A percentile compares a stretch with the other conserved stretches of the same genome.
Evolutionary conservation across 2,113 vertebrate genomes (phyloP).

Genomic region (Nibea albiflora): DNA sequence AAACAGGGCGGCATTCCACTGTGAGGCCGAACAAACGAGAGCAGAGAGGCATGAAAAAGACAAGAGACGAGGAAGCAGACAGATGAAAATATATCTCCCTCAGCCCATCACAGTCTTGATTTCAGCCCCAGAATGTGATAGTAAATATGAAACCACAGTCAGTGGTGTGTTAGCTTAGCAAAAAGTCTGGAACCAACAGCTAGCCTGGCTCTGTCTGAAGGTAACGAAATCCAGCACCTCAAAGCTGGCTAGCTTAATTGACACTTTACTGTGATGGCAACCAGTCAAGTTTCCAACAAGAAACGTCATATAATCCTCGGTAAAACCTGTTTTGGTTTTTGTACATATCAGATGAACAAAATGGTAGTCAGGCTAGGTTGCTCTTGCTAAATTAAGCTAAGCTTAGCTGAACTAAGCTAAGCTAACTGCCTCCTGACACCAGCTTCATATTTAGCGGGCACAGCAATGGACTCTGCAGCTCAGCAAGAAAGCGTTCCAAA

Average conservation of each 20-base stretch:
- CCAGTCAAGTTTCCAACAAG: not conserved
- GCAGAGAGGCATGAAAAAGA: constrained; percentile 18
- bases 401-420: no score
- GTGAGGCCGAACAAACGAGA: not conserved
- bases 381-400: no score
- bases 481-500: not conserved
- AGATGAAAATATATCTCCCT: not conserved
- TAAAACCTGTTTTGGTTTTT: not conserved
- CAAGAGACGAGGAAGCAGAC: not conserved
- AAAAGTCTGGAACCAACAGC: not conserved
- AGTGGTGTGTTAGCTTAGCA: not conserved
- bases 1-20: constrained; percentile 30
- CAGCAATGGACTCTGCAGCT: not conserved
- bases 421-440: not conserved
- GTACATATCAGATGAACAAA: no score
- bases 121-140: not conserved
- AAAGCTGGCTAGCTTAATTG: not conserved
- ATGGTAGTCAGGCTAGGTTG: no score
- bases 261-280: not conserved
- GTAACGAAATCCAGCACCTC: not conserved
- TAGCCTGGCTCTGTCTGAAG: not conserved
- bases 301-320: not conserved
- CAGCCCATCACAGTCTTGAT: not conserved
- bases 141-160: not conserved
- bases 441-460: not conserved